Base-by-base conservation (phyloP, 2,797 vertebrate species). In the Gila robusta region DNA sequence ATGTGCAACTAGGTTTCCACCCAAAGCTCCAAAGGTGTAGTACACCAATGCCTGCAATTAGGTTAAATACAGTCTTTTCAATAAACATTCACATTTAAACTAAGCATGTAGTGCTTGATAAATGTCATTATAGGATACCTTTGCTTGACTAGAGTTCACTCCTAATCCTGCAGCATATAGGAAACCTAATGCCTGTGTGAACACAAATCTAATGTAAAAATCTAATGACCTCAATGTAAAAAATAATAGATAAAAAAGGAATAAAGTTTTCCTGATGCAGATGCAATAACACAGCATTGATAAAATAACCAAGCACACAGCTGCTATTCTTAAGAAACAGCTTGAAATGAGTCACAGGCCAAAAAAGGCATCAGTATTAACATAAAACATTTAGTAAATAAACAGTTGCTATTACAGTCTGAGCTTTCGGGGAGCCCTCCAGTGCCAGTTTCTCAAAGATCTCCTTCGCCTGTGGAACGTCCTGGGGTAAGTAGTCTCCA, bases 141-240 rank as follows among this genome's bases (percentile, higher is more conserved):
- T 99, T 52, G 98, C 98, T 94, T 99, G 98, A 95, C 97, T 99
- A 10, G 98, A 99, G 93, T 99, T 98, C 71, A 99, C 97, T 86
- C 97, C 98, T 59, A 99, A 96, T 84, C 98, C 98, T 88, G 97
- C 97, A 21, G 98, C 98, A 84, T 99, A 99, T 0, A 99, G 93
- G 94, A 99, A 99, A 67, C 98, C 98, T 91, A 99, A 97, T 79
- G 97, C 98, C 98, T 99, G 28, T 69, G 84, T 90, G 89, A 87
- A 77, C 1, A 84, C 4, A 87, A 86, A 85, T 6, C n/a, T n/a
- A n/a, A n/a, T n/a, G n/a, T n/a, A n/a, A n/a, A n/a, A n/a, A n/a
- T n/a, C n/a, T n/a, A n/a, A n/a, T n/a, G n/a, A 4, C 11, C 21
- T 49, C 14, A 83, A 49, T 66, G 5, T 28, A 19, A 28, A 32